Evolutionary conservation across 2,888 invertebrate species (phyloP).

Genomic region (Drosophila histrio): DNA sequence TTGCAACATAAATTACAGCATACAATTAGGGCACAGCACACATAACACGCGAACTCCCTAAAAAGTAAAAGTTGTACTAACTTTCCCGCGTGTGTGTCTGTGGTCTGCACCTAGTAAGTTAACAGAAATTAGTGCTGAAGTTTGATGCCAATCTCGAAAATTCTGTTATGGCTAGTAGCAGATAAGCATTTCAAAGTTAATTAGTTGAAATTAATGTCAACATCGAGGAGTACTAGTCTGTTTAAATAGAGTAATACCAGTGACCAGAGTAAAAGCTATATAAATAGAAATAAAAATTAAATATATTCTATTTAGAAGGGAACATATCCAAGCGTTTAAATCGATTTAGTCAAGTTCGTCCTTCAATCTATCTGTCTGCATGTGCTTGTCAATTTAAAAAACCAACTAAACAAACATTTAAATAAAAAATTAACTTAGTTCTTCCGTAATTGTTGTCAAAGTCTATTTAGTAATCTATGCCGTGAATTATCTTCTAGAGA

Average conservation of each 20-base stretch:
- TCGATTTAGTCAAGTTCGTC: no score
- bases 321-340: no score
- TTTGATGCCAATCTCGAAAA: constrained; percentile 49
- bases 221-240: constrained; percentile 25
- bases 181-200: constrained; percentile 49
- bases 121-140: constrained; percentile 65
- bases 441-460: not conserved
- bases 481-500: not conserved
- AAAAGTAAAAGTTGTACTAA: constrained; percentile 32
- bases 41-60: not conserved
- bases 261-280: not conserved
- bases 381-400: not conserved
- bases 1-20: constrained; percentile 72
- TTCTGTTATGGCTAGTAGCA: constrained; percentile 44
- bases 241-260: no score
- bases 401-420: not conserved
- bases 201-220: constrained; percentile 62
- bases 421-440: not conserved
- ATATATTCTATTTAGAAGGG: no score
- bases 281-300: not conserved
- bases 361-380: no score
- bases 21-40: constrained; percentile 60
- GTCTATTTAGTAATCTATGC: not conserved
- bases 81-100: constrained; percentile 11
- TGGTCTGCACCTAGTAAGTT: constrained; percentile 41